Conservation (phyloP, 2,113 vertebrate species). For the Ranitomeya imitator region DNA sequence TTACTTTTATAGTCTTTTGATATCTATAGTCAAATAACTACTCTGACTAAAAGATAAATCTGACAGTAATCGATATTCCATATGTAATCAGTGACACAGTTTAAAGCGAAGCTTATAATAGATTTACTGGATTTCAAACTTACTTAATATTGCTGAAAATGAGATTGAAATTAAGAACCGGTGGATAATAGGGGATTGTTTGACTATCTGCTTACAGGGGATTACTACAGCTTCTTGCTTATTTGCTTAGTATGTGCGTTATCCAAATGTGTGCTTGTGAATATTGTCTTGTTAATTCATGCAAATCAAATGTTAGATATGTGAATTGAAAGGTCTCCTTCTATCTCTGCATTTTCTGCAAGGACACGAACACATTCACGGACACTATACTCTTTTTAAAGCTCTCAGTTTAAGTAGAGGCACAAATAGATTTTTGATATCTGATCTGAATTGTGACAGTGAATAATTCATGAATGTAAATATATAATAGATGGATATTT, state of each 20-base stretch:
- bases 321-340: constrained; percentile 22
- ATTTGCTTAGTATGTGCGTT: constrained; percentile 40
- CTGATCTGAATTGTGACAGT: background rate
- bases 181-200: constrained; percentile 42
- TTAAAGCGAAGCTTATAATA: background rate
- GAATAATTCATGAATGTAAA: constrained; percentile 20
- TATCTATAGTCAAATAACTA: background rate
- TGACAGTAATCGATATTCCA: background rate
- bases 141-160: constrained; percentile 39
- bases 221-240: constrained; percentile 32
- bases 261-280: constrained; percentile 50
- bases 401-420: constrained; percentile 34
- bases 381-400: constrained; percentile 11
- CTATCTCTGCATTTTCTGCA: constrained; percentile 42
- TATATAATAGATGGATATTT: constrained; percentile 16
- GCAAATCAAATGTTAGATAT: constrained; percentile 49
- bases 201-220: constrained; percentile 52
- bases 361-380: constrained; percentile 47
- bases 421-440: constrained; percentile 32
- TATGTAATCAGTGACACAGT: background rate
- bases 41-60: constrained; percentile 2
- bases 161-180: constrained; percentile 37
- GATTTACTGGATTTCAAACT: background rate
- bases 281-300: constrained; percentile 51
- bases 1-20: background rate